Evolutionary conservation across 2,888 invertebrate species (phyloP), one percentile per base, ranked within the genome.

Genomic region (Ischnus inquisitorius): DNA sequence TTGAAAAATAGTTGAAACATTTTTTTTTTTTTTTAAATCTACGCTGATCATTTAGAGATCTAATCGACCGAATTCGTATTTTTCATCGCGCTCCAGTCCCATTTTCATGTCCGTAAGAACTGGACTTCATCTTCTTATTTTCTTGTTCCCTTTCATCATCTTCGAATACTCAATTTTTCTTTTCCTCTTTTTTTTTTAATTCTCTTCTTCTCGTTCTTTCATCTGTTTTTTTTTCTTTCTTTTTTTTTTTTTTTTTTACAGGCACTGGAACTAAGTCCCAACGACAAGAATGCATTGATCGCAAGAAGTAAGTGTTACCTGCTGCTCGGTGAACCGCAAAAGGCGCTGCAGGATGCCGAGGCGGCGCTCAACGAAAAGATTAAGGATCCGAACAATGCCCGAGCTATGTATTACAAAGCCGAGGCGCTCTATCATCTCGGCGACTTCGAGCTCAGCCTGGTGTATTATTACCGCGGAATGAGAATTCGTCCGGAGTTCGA

Each of bases 361-460:
- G 95, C 96, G 1, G 98, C 98, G 0, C 94, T 98, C 2, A 94
- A 94, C 67, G 89, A 89, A n/a, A 91, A 90, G 83, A 84, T 91
- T 57, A 94, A 96, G 72, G 97, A 97, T 89, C 96, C 96, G 60
- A 96, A 95, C 86, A 96, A 96, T 90, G 95, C 96, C 74, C 95
- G 95, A 89, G 97, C 96, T 4, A 95, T 98, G 83, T 97, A 97
- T 90, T 97, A 98, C 91, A 99, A 98, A 94, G 98, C 98, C 0
- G 98, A 99, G 93, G 97, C 98, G 0, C 94, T 98, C 51, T 99
- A 98, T 94, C 97, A 97, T 92, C 95, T 98, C 69, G 98, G 98
- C 0, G 97, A 98, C 92, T 99, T 98, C 92, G 99, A 99, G 93
- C 96, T 98, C 93, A 98, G 98, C 88, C 95, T 99, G 34, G 97